phyloP scores from a whole-genome alignment of 2,888 invertebrate genomes.

The Stegophylla sp. region DNA sequence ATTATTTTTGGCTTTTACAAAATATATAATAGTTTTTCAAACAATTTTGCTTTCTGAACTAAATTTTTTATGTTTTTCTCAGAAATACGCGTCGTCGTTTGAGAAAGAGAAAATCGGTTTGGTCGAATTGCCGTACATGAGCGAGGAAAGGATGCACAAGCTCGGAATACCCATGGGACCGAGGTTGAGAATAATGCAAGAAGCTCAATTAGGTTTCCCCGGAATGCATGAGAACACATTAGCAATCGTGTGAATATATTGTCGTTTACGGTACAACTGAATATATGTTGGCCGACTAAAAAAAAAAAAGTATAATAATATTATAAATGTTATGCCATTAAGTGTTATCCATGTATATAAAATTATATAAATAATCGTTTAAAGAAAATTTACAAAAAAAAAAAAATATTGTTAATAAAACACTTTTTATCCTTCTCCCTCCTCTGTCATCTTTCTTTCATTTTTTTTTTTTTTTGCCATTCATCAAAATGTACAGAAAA shows the following conservation, averaged over 20 bases:
- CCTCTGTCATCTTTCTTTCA: neutral
- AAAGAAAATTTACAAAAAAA: conserved; percentile 7
- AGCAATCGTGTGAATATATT: conserved; percentile 68
- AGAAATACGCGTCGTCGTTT: conserved; percentile 86
- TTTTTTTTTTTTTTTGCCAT: neutral
- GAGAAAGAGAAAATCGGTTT: conserved; percentile 88
- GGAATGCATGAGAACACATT: conserved; percentile 65
- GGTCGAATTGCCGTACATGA: conserved; percentile 88
- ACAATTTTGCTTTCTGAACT: too few relatives aligned
- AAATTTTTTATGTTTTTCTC: conserved; percentile 61
- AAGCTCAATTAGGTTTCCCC: conserved; percentile 71
- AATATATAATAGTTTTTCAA: too few relatives aligned
- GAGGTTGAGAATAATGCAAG: conserved; percentile 84
- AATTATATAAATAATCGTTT: conserved; percentile 28
- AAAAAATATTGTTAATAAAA: conserved; percentile 28
- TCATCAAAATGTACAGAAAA: neutral
- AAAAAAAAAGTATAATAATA: too few relatives aligned
- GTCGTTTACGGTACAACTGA: conserved; percentile 42
- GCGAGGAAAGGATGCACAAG: conserved; percentile 84
- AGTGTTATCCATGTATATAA: conserved; percentile 49
- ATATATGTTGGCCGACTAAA: conserved; percentile 44
- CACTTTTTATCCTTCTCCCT: too few relatives aligned
- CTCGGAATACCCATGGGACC: conserved; percentile 92
- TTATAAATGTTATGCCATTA: conserved; percentile 49
- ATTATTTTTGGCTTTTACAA: neutral